Evolutionary conservation across 2,113 vertebrate species (phyloP).

Genomic region (Malurus cyaneus): DNA sequence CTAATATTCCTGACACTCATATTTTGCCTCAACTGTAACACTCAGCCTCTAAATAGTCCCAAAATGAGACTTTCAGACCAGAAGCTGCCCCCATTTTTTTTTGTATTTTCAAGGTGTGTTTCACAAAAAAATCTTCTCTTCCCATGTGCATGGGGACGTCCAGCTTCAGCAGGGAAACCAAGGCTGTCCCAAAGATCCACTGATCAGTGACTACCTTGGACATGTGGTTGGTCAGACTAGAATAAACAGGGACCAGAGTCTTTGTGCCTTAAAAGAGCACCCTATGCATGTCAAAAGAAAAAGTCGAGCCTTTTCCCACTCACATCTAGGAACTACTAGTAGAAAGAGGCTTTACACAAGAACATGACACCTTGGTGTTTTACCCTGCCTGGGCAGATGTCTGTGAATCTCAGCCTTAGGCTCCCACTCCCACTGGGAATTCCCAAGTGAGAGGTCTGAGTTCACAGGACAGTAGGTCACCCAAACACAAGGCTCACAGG

Average conservation of each 20-base stretch:
- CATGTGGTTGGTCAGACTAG: background rate
- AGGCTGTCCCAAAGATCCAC: background rate
- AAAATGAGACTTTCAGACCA: background rate
- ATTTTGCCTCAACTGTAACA: background rate
- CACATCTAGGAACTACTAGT: background rate
- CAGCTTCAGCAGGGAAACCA: background rate
- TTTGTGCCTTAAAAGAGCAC: background rate
- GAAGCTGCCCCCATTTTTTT: background rate
- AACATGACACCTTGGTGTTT: background rate
- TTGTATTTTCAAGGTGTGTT: background rate
- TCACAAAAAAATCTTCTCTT: background rate
- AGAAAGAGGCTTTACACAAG: background rate
- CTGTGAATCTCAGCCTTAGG: background rate
- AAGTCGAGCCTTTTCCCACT: background rate
- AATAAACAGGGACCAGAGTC: background rate
- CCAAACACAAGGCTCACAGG: background rate
- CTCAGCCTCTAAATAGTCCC: background rate
- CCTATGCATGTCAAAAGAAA: background rate
- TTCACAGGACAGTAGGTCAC: background rate
- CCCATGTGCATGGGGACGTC: background rate
- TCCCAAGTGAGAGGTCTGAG: background rate
- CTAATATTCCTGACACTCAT: background rate
- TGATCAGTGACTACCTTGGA: rapidly evolving
- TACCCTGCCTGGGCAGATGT: rapidly evolving
- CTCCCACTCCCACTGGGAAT: background rate